phyloP scores from a whole-genome alignment of 2,797 vertebrate species.

The Trachops cirrhosus region DNA sequence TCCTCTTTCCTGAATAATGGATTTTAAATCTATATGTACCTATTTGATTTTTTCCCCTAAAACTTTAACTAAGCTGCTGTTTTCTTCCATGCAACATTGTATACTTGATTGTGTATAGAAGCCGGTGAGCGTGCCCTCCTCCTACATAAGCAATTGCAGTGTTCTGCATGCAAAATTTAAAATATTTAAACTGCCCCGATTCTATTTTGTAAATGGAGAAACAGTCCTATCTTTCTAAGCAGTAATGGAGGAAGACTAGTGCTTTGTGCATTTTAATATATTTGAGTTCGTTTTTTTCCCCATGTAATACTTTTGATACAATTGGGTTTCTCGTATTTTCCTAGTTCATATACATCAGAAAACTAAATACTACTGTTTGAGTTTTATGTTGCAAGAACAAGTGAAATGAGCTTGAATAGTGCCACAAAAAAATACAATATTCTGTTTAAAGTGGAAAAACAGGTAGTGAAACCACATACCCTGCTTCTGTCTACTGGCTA shows the following conservation, averaged over 20 bases:
- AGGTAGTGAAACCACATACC: neutral
- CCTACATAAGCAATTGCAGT: slow-evolving; percentile 83
- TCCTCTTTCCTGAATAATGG: neutral
- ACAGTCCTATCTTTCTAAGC: slow-evolving; percentile 85
- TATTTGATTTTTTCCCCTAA: slow-evolving; percentile 52
- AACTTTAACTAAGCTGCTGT: slow-evolving; percentile 71
- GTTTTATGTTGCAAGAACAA: slow-evolving; percentile 88
- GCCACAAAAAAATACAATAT: slow-evolving; percentile 60
- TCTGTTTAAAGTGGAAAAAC: neutral
- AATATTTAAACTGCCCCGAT: slow-evolving; percentile 80
- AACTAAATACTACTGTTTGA: slow-evolving; percentile 86
- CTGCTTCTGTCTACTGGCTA: neutral
- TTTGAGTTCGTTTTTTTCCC: slow-evolving; percentile 82
- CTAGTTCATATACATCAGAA: slow-evolving; percentile 83
- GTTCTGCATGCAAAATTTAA: slow-evolving; percentile 84
- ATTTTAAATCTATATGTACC: slow-evolving; percentile 49
- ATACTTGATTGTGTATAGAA: slow-evolving; percentile 75
- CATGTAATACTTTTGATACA: slow-evolving; percentile 82
- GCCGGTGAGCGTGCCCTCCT: slow-evolving; percentile 81
- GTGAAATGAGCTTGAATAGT: slow-evolving; percentile 89
- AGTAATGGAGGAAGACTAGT: slow-evolving; percentile 81
- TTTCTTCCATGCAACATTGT: slow-evolving; percentile 67
- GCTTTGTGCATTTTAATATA: slow-evolving; percentile 85
- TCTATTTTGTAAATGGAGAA: slow-evolving; percentile 85
- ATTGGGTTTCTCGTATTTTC: slow-evolving; percentile 80